Evolutionary conservation across 2,797 vertebrate species (phyloP).

Genomic region (Labeo calbasu): DNA sequence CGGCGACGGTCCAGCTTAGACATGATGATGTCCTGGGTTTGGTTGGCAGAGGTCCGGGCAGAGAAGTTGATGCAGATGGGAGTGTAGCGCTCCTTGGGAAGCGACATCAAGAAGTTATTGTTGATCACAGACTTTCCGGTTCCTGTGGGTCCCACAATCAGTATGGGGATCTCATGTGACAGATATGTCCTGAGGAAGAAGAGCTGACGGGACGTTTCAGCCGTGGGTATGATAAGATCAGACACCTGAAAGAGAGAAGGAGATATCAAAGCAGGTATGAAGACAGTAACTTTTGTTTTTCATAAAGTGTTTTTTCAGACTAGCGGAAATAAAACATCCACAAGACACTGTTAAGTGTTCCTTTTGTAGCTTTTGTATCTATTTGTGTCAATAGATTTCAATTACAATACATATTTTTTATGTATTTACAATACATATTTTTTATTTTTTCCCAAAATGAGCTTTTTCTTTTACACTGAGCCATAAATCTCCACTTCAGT

Average conservation of each 20-base stretch:
- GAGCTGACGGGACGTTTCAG: constrained; percentile 88
- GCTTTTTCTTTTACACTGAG: too few relatives aligned
- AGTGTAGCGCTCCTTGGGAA: constrained; percentile 84
- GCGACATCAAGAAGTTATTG: constrained; percentile 85
- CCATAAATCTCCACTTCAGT: too few relatives aligned
- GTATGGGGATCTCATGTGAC: constrained; percentile 81
- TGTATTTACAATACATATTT: too few relatives aligned
- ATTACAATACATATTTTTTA: too few relatives aligned
- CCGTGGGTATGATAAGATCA: constrained; percentile 91
- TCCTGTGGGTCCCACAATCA: constrained; percentile 93
- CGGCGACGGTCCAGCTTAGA: constrained; percentile 88
- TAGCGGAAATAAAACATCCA: too few relatives aligned
- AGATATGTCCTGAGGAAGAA: constrained; percentile 89
- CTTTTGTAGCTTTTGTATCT: too few relatives aligned
- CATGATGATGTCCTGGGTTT: constrained; percentile 94
- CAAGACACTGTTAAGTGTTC: too few relatives aligned
- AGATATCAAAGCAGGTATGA: background rate
- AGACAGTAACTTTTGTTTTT: background rate
- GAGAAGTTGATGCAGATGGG: constrained; percentile 93
- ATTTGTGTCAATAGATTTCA: too few relatives aligned
- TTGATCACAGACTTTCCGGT: constrained; percentile 93
- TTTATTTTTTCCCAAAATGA: too few relatives aligned
- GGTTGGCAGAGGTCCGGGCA: constrained; percentile 90
- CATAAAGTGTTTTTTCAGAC: too few relatives aligned
- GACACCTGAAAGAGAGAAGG: constrained; percentile 79